Evolutionary conservation across 2,797 vertebrate species (phyloP).

Genomic region (Enteromius fasciolatus): DNA sequence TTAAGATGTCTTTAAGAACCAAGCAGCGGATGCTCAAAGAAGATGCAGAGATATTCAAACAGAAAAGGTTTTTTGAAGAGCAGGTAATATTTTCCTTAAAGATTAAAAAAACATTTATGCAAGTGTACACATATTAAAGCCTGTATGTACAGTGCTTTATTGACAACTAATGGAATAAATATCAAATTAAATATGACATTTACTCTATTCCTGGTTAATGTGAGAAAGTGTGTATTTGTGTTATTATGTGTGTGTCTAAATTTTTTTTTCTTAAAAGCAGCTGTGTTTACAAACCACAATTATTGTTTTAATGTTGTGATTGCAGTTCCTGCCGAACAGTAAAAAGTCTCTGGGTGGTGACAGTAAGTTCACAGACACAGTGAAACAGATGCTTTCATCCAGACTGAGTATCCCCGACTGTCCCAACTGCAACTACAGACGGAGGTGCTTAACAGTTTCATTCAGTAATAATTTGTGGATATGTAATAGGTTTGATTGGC

Average conservation of each 20-base stretch:
- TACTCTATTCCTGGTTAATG: neutral
- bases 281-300: neutral
- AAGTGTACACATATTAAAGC: neutral
- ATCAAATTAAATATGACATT: neutral
- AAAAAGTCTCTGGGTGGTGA: constrained; percentile 88
- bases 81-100: constrained; percentile 81
- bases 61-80: constrained; percentile 92
- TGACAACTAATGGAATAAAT: neutral
- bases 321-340: constrained; percentile 83
- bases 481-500: neutral
- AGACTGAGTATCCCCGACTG: constrained; percentile 94
- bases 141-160: neutral
- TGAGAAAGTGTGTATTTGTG: neutral
- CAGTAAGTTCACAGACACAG: constrained; percentile 93
- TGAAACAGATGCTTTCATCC: constrained; percentile 94
- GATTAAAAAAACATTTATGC: neutral
- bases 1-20: constrained; percentile 89
- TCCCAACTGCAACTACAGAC: constrained; percentile 96
- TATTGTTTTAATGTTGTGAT: constrained; percentile 32
- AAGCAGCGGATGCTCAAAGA: constrained; percentile 93
- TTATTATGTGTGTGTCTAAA: too few relatives aligned
- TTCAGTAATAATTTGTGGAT: neutral
- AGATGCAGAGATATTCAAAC: constrained; percentile 96
- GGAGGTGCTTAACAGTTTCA: constrained; percentile 79
- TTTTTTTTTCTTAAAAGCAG: neutral